Percentiles rank a stretch among this genome's conserved stretches.
Evolutionary conservation across 1,140 invertebrate species (phyloP).

Genomic region (Drosophila grimshawi): DNA sequence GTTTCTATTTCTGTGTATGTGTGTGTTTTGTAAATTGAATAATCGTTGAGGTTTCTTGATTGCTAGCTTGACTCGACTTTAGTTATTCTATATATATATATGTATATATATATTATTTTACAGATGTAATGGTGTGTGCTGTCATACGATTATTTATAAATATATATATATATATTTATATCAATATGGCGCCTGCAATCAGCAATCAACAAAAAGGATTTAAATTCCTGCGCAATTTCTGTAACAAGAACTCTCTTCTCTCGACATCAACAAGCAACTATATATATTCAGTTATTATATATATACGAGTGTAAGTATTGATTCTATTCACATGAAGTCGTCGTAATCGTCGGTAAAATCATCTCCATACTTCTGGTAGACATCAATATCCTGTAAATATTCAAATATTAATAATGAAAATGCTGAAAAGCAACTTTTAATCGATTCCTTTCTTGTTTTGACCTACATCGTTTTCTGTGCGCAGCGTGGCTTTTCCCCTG

Average conservation of each 20-base stretch:
- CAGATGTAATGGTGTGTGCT: constrained; percentile 42
- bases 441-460: not conserved
- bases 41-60: constrained; percentile 78
- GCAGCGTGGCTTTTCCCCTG: constrained; percentile 91
- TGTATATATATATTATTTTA: constrained; percentile 12
- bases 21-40: constrained; percentile 54
- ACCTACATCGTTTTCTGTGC: constrained; percentile 90
- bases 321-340: constrained; percentile 88
- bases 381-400: constrained; percentile 84
- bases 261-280: constrained; percentile 73
- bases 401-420: constrained; percentile 10
- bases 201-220: constrained; percentile 74
- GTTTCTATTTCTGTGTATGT: constrained; percentile 21
- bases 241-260: constrained; percentile 60
- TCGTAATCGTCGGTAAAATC: constrained; percentile 88
- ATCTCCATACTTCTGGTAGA: constrained; percentile 83
- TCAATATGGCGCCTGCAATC: constrained; percentile 54
- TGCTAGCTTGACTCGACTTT: constrained; percentile 72
- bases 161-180: constrained; percentile 54
- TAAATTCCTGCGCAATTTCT: constrained; percentile 74
- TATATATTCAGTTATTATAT: constrained; percentile 69
- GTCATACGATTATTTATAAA: constrained; percentile 48
- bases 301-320: constrained; percentile 52
- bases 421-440: not conserved
- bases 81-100: constrained; percentile 51